A percentile compares a stretch with the other conserved stretches of the same genome.
Conservation (phyloP, 2,888 invertebrate genomes). For the Cryptops parisi region DNA sequence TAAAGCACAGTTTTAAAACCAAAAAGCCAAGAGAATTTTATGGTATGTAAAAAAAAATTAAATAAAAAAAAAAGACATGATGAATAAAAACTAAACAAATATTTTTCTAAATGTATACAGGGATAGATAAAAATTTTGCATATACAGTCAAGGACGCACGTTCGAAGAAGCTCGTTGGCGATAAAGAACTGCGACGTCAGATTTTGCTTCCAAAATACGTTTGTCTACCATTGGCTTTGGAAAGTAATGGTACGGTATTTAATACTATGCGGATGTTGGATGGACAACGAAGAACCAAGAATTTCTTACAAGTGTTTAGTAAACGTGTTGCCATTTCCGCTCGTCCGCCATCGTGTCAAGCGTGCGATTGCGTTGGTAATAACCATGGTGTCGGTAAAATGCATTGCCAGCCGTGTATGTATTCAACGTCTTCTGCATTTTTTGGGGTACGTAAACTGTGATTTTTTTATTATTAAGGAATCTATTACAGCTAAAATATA, state of each 20-base stretch:
- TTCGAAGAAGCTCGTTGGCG: conserved; percentile 47
- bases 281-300: conserved; percentile 43
- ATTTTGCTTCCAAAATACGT: conserved; percentile 59
- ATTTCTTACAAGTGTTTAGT: conserved; percentile 49
- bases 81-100: too few relatives aligned
- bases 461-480: too few relatives aligned
- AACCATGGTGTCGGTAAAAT: conserved; percentile 13
- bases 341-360: conserved; percentile 42
- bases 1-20: conserved; percentile 63
- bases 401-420: conserved; percentile 17
- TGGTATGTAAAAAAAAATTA: conserved; percentile 36
- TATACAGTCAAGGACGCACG: conserved; percentile 62
- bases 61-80: too few relatives aligned
- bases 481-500: too few relatives aligned
- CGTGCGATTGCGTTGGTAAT: conserved; percentile 53
- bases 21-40: conserved; percentile 58
- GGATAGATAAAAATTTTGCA: conserved; percentile 57
- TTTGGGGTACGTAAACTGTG: too few relatives aligned
- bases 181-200: conserved; percentile 53
- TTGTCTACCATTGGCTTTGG: conserved; percentile 65
- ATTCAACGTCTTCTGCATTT: too few relatives aligned
- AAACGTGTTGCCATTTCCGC: conserved; percentile 50
- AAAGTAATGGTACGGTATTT: conserved; percentile 62
- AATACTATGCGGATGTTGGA: conserved; percentile 43
- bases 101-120: too few relatives aligned